Evolutionary conservation across 2,888 invertebrate species (phyloP), one percentile per base, ranked within the genome.

Genomic region (Biston betularia): DNA sequence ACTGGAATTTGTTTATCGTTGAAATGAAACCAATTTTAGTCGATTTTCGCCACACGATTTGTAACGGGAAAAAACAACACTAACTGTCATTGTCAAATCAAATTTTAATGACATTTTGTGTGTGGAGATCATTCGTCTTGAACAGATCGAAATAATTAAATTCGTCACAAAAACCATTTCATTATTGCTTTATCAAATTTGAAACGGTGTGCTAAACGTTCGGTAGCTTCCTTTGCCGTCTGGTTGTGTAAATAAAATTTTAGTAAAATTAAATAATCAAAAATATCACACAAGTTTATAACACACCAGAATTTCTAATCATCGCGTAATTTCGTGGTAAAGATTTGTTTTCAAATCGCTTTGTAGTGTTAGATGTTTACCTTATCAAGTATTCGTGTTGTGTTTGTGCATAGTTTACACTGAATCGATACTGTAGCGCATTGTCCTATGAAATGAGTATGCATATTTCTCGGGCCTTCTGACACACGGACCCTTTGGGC

Each of bases 391-490:
- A 80, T 73, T 79, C 70, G 71, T 77, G 65, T 79, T 82, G 75
- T 81, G 79, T 83, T 83, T 80, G 82, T 82, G 78, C 72, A 73
- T 78, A 74, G 75, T 70, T 81, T 77, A 71, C 83, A 78, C 85
- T 85, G 75, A 88, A 87, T 89, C 86, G 84, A 89, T 88, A 87
- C 79, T 81, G 70, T 79, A 80, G 75, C 79, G 79, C 78, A 76
- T 74, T 80, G 82, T 79, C 81, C 79, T 81, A 82, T 86, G 83
- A 87, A 89, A 90, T 91, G 89, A 90, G 79, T 85, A 84, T 87
- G 87, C 86, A 86, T 82, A 84, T 83, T 88, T 82, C 75, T 80
- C 81, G 78, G 82, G 75, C 72, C 68, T 78, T 78, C 77, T 84
- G 84, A 87, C 79, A 82, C 79, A 81, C 77, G 77, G 79, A 76